A percentile compares a stretch with the other conserved stretches of the same genome.
Conservation (phyloP, 2,797 vertebrate species). For the Taenioides sp. region DNA sequence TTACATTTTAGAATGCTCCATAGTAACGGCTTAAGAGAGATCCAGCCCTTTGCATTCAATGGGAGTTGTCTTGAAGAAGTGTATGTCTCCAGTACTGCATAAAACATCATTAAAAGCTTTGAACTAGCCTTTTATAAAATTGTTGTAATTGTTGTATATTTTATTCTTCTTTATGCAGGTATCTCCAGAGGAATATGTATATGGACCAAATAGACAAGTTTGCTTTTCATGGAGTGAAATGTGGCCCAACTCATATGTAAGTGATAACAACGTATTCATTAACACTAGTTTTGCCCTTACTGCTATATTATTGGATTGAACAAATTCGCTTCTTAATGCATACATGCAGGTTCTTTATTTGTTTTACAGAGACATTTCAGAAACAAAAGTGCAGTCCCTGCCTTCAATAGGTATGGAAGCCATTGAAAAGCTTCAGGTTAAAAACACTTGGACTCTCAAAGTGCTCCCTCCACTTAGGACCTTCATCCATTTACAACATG, state of each 20-base stretch:
- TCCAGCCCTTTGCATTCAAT: constrained; percentile 84
- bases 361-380: constrained; percentile 82
- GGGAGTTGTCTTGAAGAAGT: constrained; percentile 85
- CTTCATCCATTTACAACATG: constrained; percentile 82
- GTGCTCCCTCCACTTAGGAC: constrained; percentile 80
- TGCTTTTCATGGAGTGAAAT: constrained; percentile 82
- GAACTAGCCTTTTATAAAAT: not conserved
- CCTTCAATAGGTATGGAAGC: constrained; percentile 83
- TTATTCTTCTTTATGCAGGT: constrained; percentile 66
- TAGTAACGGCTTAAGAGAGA: constrained; percentile 83
- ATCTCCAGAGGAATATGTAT: constrained; percentile 85
- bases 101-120: not conserved
- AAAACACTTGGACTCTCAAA: constrained; percentile 85
- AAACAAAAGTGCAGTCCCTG: constrained; percentile 79
- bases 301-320: not conserved
- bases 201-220: constrained; percentile 80
- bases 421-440: constrained; percentile 81
- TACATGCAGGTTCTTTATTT: constrained; percentile 3
- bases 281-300: not conserved
- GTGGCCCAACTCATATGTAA: constrained; percentile 85
- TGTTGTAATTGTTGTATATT: not conserved
- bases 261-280: constrained; percentile 49
- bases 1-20: constrained; percentile 79
- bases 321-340: not conserved
- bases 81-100: constrained; percentile 64